Evolutionary conservation across 2,797 vertebrate species (phyloP), one percentile per base, ranked within the genome.

Genomic region (Silurus aristotelis): DNA sequence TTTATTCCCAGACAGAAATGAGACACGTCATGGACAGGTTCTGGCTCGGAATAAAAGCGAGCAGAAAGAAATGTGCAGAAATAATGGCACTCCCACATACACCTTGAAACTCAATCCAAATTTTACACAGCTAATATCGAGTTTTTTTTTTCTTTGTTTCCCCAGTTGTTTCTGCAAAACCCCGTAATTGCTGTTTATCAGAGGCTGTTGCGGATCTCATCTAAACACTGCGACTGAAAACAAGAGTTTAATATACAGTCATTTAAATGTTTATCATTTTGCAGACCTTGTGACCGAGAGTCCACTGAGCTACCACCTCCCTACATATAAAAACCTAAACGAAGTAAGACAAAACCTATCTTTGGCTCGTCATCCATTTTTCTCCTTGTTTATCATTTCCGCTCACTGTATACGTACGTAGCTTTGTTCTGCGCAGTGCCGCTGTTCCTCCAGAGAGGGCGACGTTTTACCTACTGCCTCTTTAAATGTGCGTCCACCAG

Each of bases 111-210:
- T n/a, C 61, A 14, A 12, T 58, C 46, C 19, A 61, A 56, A 7
- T 46, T 22, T 64, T n/a, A 63, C 15, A 8, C 19, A 52, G 58
- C 48, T 68, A 78, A 60, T 78, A 78, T 70, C 17, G 1, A 64
- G 75, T 55, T 14, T 31, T 58, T 76, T 20, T 31, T 38, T 31
- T 2, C 2, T 38, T 38, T 38, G 31, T 38, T 38, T 38, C 31
- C 25, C 27, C 5, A 13, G 46, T 60, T 68, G 73, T 78, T 78
- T 78, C 20, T 58, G 27, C 14, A 3, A 71, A 77, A 48, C 31
- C 61, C 48, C 15, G 55, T 38, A 27, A 77, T 77, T 84, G 70
- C 64, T 38, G 31, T 19, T 70, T 10, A 46, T 70, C 73, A 71
- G 31, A 46, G 55, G 14, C 22, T 31, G 14, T 27, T 55, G 19